Conservation (phyloP, 2,113 vertebrate species). For the Neofelis nebulosa region DNA sequence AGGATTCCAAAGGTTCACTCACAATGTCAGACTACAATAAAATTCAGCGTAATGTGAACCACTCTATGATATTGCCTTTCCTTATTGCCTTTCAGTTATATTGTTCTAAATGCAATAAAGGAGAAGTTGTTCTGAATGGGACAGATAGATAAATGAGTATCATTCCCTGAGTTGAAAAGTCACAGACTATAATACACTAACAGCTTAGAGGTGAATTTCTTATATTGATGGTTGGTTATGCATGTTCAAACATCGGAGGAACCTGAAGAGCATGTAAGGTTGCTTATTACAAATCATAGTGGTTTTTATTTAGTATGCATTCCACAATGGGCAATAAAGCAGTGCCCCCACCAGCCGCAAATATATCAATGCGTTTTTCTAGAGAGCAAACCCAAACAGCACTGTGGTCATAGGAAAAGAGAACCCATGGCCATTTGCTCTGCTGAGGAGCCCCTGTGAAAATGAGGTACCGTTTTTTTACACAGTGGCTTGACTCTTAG, state of each 20-base stretch:
- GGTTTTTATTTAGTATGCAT: constrained; percentile 65
- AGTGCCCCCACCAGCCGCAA: constrained; percentile 46
- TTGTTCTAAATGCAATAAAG: constrained; percentile 77
- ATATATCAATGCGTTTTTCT: constrained; percentile 68
- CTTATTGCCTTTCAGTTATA: constrained; percentile 75
- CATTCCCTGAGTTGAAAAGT: constrained; percentile 64
- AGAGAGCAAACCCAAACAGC: constrained; percentile 64
- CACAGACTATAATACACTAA: constrained; percentile 64
- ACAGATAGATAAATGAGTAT: constrained; percentile 66
- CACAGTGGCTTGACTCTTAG: constrained; percentile 73
- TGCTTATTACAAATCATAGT: constrained; percentile 54
- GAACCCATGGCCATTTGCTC: constrained; percentile 78
- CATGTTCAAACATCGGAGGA: constrained; percentile 56
- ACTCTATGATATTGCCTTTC: constrained; percentile 74
- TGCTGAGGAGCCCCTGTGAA: constrained; percentile 68
- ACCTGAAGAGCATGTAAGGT: constrained; percentile 68
- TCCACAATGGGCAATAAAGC: constrained; percentile 62
- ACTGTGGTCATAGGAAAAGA: constrained; percentile 71
- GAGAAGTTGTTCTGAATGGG: constrained; percentile 67
- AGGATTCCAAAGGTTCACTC: constrained; percentile 77
- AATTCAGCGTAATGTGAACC: constrained; percentile 76
- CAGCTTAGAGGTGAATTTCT: constrained; percentile 73
- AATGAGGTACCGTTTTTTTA: constrained; percentile 76
- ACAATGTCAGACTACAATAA: constrained; percentile 77
- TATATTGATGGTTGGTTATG: constrained; percentile 62